Percentiles rank a stretch among this genome's conserved stretches.
phyloP scores from a whole-genome alignment of 2,888 invertebrate genomes.

The Eudasyphora cyanicolor region DNA sequence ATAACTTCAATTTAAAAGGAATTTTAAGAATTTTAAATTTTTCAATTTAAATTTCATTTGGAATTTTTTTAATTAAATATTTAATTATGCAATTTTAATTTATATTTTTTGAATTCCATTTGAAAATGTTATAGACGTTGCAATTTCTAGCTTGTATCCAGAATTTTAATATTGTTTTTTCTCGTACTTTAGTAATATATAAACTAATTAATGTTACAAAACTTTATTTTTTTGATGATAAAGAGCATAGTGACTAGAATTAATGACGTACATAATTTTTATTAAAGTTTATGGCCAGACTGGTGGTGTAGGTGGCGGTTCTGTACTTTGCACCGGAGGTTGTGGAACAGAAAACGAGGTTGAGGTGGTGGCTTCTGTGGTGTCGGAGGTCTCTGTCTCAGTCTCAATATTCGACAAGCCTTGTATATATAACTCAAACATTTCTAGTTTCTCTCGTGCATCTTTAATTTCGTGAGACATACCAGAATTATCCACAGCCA shows the following conservation, averaged over 20 bases:
- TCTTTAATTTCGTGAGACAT: constrained; percentile 66
- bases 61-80: no score
- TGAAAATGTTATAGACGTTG: no score
- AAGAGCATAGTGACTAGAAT: no score
- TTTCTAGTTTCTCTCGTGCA: constrained; percentile 44
- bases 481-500: constrained; percentile 70
- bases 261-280: not conserved
- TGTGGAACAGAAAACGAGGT: not conserved
- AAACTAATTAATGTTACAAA: not conserved
- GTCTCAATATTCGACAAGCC: not conserved
- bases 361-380: not conserved
- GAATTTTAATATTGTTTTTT: no score
- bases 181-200: no score
- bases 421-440: constrained; percentile 54
- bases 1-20: no score
- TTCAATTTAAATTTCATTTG: no score
- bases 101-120: no score
- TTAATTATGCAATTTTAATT: no score
- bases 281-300: not conserved
- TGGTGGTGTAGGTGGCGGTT: not conserved
- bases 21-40: no score
- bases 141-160: no score
- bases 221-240: not conserved
- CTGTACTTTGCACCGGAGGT: not conserved
- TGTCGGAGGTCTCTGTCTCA: not conserved